These are phyloP conservation scores for Anthoscopus minutus DNA, from an alignment of 2,113 vertebrate genomes.

Conservation along the genomic window DNA sequence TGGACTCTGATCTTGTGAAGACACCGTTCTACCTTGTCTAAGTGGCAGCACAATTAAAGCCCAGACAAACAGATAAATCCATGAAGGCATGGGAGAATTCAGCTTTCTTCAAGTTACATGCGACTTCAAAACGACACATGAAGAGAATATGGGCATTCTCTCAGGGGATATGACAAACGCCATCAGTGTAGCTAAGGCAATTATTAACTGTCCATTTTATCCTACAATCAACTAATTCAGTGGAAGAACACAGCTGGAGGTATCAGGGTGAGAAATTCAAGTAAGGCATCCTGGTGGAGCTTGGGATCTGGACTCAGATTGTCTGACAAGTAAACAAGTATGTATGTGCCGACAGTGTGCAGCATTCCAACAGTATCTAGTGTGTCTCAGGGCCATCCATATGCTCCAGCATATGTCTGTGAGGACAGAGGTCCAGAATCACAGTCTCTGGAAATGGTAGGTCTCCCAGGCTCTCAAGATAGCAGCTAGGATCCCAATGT, in stretches of 20 bases:
- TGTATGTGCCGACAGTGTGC: neutral
- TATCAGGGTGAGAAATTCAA: neutral
- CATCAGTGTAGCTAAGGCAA: neutral
- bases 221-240: neutral
- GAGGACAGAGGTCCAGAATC: conserved; percentile 7
- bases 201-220: neutral
- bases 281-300: neutral
- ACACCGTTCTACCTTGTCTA: neutral
- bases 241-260: neutral
- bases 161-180: neutral
- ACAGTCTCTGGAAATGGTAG: neutral
- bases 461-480: conserved; percentile 6
- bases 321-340: neutral
- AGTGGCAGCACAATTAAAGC: neutral
- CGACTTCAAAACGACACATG: neutral
- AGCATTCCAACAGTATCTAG: conserved; percentile 16
- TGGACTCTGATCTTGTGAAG: neutral
- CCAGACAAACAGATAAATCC: neutral
- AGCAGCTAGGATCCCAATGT: neutral
- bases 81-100: neutral
- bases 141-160: neutral
- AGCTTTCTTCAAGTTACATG: neutral
- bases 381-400: neutral
- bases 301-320: neutral
- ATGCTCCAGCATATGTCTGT: conserved; percentile 11